phyloP scores from a whole-genome alignment of 53 echinoderm and acorn worm species.

The Temnopleurus reevesii region DNA sequence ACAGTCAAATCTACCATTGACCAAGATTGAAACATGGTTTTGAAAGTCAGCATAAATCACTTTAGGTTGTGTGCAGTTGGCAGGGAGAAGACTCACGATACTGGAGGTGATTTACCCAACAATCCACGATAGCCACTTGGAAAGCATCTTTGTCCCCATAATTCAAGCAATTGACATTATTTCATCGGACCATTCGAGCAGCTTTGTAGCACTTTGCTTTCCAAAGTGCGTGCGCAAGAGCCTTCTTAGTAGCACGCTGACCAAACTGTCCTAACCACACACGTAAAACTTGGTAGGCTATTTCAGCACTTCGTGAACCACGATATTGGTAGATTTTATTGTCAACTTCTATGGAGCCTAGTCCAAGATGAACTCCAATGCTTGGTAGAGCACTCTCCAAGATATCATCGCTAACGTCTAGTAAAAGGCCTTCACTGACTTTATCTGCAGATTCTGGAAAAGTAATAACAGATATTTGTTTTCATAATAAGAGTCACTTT shows the following conservation, averaged over 20 bases:
- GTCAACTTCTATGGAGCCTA: neutral
- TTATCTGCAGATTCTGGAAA: neutral
- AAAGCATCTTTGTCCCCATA: no score
- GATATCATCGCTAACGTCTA: neutral
- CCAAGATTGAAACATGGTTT: no score
- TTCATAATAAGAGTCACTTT: no score
- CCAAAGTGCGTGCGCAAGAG: conserved; percentile 1
- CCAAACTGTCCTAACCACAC: neutral
- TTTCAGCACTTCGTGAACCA: neutral
- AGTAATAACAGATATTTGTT: neutral
- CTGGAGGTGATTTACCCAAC: no score
- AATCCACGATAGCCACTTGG: no score
- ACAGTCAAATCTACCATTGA: no score
- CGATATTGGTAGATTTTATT: neutral
- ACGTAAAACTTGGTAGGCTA: neutral
- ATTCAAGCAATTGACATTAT: no score
- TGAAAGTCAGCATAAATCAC: no score
- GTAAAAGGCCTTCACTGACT: neutral
- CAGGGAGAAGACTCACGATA: no score
- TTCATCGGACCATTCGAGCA: neutral
- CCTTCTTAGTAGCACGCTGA: neutral
- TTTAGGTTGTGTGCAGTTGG: no score
- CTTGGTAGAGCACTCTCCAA: neutral
- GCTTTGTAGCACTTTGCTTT: conserved; percentile 12
- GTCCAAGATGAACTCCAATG: neutral